phyloP scores from a whole-genome alignment of 2,113 vertebrate species.

The Heloderma charlesbogerti region DNA sequence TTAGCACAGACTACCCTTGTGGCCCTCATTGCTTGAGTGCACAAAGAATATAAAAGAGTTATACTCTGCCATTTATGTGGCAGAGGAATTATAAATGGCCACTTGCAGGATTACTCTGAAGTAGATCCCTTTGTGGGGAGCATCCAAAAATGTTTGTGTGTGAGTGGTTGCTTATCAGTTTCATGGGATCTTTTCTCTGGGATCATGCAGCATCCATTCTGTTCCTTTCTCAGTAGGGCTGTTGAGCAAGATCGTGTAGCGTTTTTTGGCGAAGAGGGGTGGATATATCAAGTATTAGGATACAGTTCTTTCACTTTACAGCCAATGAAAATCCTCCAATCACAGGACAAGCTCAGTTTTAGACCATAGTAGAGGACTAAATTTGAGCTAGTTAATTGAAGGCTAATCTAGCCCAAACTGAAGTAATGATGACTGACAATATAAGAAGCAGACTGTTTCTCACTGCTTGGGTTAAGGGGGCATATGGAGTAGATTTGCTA shows the following conservation, averaged over 20 bases:
- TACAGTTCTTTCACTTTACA: neutral
- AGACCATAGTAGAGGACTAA: too few relatives aligned
- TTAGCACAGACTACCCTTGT: neutral
- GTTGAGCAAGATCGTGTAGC: neutral
- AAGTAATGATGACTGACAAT: neutral
- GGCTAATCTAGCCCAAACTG: neutral
- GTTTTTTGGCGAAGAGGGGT: neutral
- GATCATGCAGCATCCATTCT: neutral
- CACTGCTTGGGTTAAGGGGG: neutral
- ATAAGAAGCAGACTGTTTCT: neutral
- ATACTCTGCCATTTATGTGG: neutral
- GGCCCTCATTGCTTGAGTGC: neutral
- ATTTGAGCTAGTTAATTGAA: constrained; percentile 10
- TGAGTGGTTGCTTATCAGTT: neutral
- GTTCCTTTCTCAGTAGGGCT: neutral
- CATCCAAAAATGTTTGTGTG: neutral
- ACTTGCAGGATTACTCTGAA: neutral
- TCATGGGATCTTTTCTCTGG: neutral
- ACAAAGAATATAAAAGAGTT: neutral
- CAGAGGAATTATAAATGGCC: neutral
- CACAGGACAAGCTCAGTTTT: neutral
- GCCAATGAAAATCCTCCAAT: neutral
- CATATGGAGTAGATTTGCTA: neutral
- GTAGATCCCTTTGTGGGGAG: neutral
- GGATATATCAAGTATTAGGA: neutral